Evolutionary conservation across 2,113 vertebrate genomes (phyloP), one percentile per base, ranked within the genome.

Genomic region (Guaruba guarouba): DNA sequence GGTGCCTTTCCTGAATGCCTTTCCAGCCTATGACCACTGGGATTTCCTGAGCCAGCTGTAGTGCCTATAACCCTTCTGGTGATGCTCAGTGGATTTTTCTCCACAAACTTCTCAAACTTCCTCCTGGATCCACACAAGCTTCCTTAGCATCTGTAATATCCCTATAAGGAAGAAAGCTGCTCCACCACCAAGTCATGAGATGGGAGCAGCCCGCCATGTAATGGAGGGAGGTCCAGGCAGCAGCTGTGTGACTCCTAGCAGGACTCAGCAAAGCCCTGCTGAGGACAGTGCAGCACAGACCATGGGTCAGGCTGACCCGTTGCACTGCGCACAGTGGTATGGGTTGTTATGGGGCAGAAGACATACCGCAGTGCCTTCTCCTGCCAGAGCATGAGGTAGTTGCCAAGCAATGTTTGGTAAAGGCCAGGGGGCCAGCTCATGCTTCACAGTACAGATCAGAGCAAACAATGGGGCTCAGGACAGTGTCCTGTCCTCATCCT

Each of bases 311-410:
- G 48, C 52, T 63, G 69, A 63, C 17, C 22, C 37, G 15, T 83
- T 0, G 0, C 37, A 13, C 11, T 5, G 5, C n/a, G 6, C 17
- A 24, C 0, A 1, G 28, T 27, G 61, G 17, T n/a, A 63, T 15
- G 48, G 20, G 13, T 0, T 54, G 25, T 49, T 78, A 49, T 2
- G 11, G 46, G 35, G n/a, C 55, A 49, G 59, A 9, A 77, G 44
- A 62, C 24, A 44, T 0, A 1, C 13, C 1, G 1, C 8, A 4
- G 61, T 9, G 43, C 41, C 19, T 49, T 49, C 46, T 76, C 22
- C 57, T 70, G 69, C 54, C 64, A 81, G 19, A 77, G 31, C 4
- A 37, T 0, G 5, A 55, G 37, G n/a, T 23, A 43, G 16, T 10
- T 33, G 44, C 64, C 41, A 23, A 57, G 75, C 35, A 85, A 66